Base-by-base conservation (phyloP, 2,888 invertebrate genomes). In the Deilephila elpenor region DNA sequence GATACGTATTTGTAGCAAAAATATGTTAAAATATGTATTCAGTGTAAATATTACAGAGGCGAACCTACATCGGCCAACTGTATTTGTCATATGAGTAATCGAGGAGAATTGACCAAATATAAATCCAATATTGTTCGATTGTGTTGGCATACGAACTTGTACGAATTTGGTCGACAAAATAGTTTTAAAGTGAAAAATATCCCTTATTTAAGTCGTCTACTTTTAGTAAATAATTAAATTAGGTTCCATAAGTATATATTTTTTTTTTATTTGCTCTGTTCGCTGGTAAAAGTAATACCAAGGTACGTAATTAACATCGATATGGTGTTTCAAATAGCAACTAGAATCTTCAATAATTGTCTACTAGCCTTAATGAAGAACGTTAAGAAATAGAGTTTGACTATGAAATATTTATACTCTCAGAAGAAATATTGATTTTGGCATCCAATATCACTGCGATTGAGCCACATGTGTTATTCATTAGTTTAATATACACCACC, bases 381-480 rank as follows among this genome's bases (percentile, higher is more conserved):
- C 32, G 11, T 71, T 71, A 19, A 51, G n/a, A 56, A 64, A 34
- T 56, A 62, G 53, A 53, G 73, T 72, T 71, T 75, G 61, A 76
- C 75, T 75, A 78, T 76, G 75, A 78, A 77, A 75, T 81, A 77
- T 73, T 62, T 74, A 71, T 77, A 74, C 78, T 70, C 77, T 77
- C 79, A 80, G 79, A 80, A 84, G 77, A 75, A 75, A 74, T 75
- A 81, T 78, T 81, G 82, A 80, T 74, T 89, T 90, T 91, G 91
- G 90, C 91, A 91, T 89, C 86, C 82, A 84, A 83, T 88, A 90
- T 91, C 90, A 91, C 90, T 88, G 84, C 82, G 81, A 81, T 84
- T 88, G 86, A 88, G 89, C 89, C 85, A 83, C 78, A 37, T 74
- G 56, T 64, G 74, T 75, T 74, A 75, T 77, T 67, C 76, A 76